Percentiles rank a stretch among this genome's conserved stretches.
Conservation (phyloP, 2,797 vertebrate genomes). For the Ispidina lecontei region DNA sequence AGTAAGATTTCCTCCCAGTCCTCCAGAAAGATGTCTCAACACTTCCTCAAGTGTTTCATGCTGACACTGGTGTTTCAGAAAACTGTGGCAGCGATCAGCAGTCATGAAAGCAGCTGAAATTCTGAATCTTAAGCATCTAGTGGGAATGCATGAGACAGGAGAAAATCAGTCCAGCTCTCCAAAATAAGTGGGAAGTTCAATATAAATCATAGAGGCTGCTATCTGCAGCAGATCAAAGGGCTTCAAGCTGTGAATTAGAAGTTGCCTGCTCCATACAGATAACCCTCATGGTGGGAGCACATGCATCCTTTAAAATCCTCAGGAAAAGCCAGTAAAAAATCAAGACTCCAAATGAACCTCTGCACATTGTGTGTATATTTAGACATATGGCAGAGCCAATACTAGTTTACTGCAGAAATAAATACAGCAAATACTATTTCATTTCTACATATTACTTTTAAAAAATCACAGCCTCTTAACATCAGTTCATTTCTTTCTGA, state of each 20-base stretch:
- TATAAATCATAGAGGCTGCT: neutral
- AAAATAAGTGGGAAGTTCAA: neutral
- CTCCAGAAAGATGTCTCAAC: neutral
- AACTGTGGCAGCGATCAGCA: neutral
- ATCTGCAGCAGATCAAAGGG: neutral
- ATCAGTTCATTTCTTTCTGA: slow-evolving; percentile 9
- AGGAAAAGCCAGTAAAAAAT: slow-evolving; percentile 28
- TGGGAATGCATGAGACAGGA: neutral
- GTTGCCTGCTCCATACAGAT: neutral
- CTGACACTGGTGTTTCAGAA: neutral
- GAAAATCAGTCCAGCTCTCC: slow-evolving; percentile 5
- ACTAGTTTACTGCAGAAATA: slow-evolving; percentile 2
- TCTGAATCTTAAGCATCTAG: neutral
- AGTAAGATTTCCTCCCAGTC: neutral
- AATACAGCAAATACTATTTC: neutral
- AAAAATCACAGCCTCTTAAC: neutral
- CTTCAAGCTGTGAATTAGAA: neutral
- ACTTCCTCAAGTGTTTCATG: neutral
- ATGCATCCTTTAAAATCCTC: neutral
- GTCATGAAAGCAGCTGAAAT: neutral
- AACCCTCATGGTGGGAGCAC: neutral
- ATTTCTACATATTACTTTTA: neutral
- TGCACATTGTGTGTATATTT: neutral
- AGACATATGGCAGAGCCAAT: neutral
- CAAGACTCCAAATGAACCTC: neutral